Evolutionary conservation across 2,113 vertebrate genomes (phyloP), one percentile per base, ranked within the genome.

Genomic region (Megalops atlanticus): DNA sequence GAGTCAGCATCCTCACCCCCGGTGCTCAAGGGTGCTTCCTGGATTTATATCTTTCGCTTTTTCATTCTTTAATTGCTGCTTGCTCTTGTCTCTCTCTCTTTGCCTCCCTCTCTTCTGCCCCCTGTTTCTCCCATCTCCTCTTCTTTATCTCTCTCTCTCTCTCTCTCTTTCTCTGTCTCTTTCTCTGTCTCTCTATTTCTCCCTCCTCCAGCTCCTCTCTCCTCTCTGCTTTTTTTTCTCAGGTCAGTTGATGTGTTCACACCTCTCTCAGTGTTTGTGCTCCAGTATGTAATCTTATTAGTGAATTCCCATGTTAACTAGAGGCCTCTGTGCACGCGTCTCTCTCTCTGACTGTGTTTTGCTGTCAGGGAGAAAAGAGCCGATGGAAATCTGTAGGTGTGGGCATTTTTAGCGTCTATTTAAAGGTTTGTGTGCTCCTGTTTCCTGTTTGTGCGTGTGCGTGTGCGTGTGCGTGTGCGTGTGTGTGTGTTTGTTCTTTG

Each of bases 51-150:
- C 24, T 64, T 64, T 64, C 3, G 14, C 11, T 64, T 64, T 16
- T 64, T n/a, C 52, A 58, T 58, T 58, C 52, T 58, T 58, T 64
- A 27, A 64, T 64, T 64, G 58, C n/a, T 64, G 58, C 0, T 21
- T n/a, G n/a, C 58, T 64, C 58, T 64, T 31, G n/a, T 64, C 31
- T 82, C 38, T 74, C 35, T 31, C 18, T 27, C 18, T 33, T 77
- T 74, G 38, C 52, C 3, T 58, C 52, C 52, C 31, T 10, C 31
- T 64, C 31, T 27, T 27, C 31, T 64, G n/a, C 5, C n/a, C 31
- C 58, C 6, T 21, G n/a, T n/a, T n/a, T 54, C n/a, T n/a, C n/a
- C n/a, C n/a, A n/a, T n/a, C n/a, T n/a, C n/a, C n/a, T n/a, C n/a
- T n/a, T 64, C n/a, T 64, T 11, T 31, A 24, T 64, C 31, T n/a